Base-by-base conservation (phyloP, 2,888 invertebrate species). In the Hemicrepidius hirtus region DNA sequence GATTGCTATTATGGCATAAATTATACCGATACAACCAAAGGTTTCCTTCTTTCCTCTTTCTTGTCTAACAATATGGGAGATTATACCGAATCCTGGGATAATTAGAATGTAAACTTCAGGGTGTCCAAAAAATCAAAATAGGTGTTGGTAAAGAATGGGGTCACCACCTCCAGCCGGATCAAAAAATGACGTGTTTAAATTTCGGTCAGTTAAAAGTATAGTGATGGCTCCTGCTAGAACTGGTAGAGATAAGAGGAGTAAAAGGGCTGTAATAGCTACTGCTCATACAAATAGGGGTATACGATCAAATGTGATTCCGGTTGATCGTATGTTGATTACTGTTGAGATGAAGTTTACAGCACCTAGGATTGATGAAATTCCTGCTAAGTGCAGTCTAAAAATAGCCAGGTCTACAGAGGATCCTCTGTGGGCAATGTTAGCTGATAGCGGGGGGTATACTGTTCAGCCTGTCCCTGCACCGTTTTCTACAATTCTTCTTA, bases 121-220 rank as follows among this genome's bases (percentile, higher is more conserved):
- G 68, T 95, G 95, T 0, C 94, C 95, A 90, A 95, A 95, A 88
- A 95, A 95, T 91, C 94, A 95, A 88, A 95, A 94, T 89, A 95
- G 87, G 85, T 95, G 94, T 90, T 95, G 94, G 66, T 93, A 95
- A 79, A 95, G 79, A 87, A 95, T 91, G 1, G 94, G 94, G 68
- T 95, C 94, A 65, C 94, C 95, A 28, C 94, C 95, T 73, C 93
- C 94, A 0, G 90, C 89, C 0, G 94, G 94, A 37, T 95, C 93
- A 90, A 95, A 95, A 86, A 95, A 95, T 0, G 92, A 91, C 0
- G 94, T 94, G 88, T 94, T 94, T 85, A 94, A 84, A 87, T 95
- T 94, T 84, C 94, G 94, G 82, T 95, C 94, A 1, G 92, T 92
- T 85, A 95, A 85, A 76, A 95, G 80, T 89, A 95, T 94, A 3